These are phyloP conservation scores for Myotis findleyi DNA, from an alignment of 2,797 vertebrate genomes.

Conservation along the genomic window DNA sequence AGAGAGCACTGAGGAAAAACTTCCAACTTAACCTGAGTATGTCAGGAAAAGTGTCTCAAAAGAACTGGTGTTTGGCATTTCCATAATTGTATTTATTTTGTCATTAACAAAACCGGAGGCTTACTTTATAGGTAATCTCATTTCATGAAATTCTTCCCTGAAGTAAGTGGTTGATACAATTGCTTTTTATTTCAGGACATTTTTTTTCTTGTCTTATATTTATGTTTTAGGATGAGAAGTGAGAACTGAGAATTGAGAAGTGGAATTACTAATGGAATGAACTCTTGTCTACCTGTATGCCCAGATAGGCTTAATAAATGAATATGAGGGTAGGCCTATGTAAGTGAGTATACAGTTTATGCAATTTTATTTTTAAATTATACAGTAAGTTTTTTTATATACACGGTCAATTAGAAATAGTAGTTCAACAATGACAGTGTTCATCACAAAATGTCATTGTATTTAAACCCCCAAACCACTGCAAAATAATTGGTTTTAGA, in stretches of 20 bases:
- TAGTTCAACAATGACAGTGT: background rate
- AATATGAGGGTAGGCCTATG: background rate
- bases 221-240: background rate
- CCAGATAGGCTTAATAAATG: background rate
- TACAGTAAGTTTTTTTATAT: background rate
- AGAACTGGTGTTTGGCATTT: background rate
- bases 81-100: background rate
- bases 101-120: background rate
- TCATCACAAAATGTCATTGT: background rate
- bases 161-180: background rate
- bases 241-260: background rate
- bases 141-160: conserved; percentile 13
- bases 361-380: background rate
- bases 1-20: background rate
- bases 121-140: conserved; percentile 25
- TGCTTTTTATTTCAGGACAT: background rate
- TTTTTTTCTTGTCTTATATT: background rate
- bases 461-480: background rate
- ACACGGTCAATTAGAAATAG: background rate
- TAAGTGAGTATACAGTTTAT: background rate
- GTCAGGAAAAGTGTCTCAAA: background rate
- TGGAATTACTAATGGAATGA: background rate
- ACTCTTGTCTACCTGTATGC: background rate
- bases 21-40: background rate
- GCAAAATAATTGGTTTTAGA: background rate